These are phyloP conservation scores for Thereva nobilitata DNA, from an alignment of 2,888 invertebrate species.

Conservation along the genomic window DNA sequence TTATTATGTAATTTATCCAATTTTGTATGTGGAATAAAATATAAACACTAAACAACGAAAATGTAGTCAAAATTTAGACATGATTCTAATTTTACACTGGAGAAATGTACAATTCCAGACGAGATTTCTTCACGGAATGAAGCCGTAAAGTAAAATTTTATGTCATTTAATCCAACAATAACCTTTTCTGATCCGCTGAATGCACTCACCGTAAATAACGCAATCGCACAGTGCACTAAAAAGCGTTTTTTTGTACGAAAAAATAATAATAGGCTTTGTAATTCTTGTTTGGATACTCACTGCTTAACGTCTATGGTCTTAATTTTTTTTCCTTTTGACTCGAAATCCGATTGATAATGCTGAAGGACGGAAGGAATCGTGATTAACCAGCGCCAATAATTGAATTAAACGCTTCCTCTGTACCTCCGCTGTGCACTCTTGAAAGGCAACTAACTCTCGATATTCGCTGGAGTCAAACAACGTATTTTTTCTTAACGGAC, in stretches of 20 bases:
- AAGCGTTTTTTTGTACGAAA: neutral
- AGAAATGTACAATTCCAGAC: no score
- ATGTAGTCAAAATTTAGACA: no score
- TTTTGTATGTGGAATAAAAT: no score
- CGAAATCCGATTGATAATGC: constrained; percentile 37
- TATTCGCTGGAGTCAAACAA: constrained; percentile 3
- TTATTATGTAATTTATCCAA: no score
- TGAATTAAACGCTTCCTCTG: constrained; percentile 28
- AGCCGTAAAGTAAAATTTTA: no score
- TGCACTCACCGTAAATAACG: no score
- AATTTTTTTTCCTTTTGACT: constrained; percentile 16
- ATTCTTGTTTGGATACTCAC: constrained; percentile 10
- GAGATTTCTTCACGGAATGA: no score
- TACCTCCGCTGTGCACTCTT: constrained; percentile 9
- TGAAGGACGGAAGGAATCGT: constrained; percentile 31
- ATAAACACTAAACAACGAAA: no score
- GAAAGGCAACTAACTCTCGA: constrained; percentile 18
- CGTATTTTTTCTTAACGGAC: constrained; percentile 11
- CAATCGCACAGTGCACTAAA: neutral
- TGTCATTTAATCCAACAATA: no score
- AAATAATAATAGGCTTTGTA: neutral
- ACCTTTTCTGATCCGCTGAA: no score
- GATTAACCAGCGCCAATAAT: constrained; percentile 12
- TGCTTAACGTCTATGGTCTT: constrained; percentile 27
- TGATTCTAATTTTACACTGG: no score